Percentiles rank a stretch among this genome's conserved stretches.
phyloP scores from a whole-genome alignment of 1,140 invertebrate genomes.

The Leptestheria dahalacensis region DNA sequence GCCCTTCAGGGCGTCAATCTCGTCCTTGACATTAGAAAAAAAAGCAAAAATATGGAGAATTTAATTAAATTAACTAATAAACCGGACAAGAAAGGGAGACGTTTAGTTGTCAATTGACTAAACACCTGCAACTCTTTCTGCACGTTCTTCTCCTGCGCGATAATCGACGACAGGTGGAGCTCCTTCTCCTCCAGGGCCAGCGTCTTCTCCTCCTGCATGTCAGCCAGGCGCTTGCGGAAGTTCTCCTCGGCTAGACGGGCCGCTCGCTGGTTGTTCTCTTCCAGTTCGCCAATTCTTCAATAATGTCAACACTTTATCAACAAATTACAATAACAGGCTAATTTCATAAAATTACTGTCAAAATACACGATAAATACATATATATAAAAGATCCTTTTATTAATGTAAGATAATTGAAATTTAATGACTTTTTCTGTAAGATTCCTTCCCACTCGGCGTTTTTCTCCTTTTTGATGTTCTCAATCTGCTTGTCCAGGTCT shows the following conservation, averaged over 20 bases:
- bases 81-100: too few species aligned
- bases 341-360: not conserved
- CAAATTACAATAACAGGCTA: not conserved
- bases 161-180: conserved; percentile 1
- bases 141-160: conserved; percentile 5
- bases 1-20: conserved; percentile 3
- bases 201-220: conserved; percentile 12
- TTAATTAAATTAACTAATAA: not conserved
- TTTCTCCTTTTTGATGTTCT: conserved; percentile 24
- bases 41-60: not conserved
- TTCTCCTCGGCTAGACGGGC: conserved; percentile 11
- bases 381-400: not conserved
- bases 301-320: not conserved
- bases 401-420: not conserved
- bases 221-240: not conserved
- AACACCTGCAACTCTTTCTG: conserved; percentile 1
- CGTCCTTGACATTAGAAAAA: conserved; percentile 2
- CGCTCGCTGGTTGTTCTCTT: not conserved
- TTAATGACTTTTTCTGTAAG: conserved; percentile 16
- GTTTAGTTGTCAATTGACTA: not conserved
- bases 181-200: conserved; percentile 15
- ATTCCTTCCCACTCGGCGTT: conserved; percentile 25
- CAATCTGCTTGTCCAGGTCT: conserved; percentile 26
- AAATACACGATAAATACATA: not conserved
- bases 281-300: not conserved